A percentile compares a stretch with the other conserved stretches of the same genome.
phyloP scores from a whole-genome alignment of 2,113 vertebrate species.

The Redunca redunca region DNA sequence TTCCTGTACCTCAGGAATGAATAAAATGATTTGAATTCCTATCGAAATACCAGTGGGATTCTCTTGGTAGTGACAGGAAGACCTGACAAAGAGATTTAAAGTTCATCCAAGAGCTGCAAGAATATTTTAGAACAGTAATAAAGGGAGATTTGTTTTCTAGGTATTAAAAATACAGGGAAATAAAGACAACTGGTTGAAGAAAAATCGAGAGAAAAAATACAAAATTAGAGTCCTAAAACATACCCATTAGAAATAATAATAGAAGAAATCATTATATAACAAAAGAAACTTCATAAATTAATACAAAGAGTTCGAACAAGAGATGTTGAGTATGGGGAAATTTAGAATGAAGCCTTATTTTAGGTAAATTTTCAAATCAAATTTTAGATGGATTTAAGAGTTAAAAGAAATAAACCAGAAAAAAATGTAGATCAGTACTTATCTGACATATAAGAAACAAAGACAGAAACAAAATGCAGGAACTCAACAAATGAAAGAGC shows the following conservation, averaged over 20 bases:
- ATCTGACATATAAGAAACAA: background rate
- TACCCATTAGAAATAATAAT: background rate
- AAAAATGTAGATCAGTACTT: background rate
- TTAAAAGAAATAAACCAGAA: constrained; percentile 26
- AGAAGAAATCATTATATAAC: background rate
- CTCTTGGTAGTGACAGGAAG: background rate
- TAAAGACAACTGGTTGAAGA: background rate
- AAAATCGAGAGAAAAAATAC: background rate
- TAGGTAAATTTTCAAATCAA: background rate
- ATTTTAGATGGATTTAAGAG: background rate
- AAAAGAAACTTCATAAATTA: background rate
- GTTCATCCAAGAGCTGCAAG: background rate
- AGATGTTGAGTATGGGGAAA: background rate
- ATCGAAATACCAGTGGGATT: background rate
- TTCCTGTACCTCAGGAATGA: background rate
- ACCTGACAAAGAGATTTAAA: background rate
- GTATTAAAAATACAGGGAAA: background rate
- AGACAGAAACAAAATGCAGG: background rate
- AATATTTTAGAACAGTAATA: background rate
- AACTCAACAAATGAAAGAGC: background rate
- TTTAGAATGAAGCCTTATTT: background rate
- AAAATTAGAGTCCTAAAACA: constrained; percentile 11
- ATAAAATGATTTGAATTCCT: background rate
- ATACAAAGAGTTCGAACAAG: background rate
- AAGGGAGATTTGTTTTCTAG: background rate